phyloP scores from a whole-genome alignment of 2,797 vertebrate genomes.

The Arnoldichthys spilopterus region DNA sequence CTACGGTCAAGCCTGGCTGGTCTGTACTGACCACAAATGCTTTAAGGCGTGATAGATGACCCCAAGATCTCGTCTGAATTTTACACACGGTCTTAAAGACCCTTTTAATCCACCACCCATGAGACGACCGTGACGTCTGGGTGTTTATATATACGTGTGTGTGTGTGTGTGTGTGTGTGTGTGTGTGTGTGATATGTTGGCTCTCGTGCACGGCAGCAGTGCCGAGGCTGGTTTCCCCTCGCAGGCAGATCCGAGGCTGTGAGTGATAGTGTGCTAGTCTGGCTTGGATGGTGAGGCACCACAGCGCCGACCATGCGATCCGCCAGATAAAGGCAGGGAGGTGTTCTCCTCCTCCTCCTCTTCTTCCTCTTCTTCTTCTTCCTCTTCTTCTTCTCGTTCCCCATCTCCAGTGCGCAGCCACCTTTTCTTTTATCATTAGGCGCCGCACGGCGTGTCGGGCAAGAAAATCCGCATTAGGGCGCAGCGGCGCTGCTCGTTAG shows the following conservation, averaged over 20 bases:
- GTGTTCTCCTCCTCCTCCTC: background rate
- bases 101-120: background rate
- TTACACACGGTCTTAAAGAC: background rate
- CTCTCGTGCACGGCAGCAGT: background rate
- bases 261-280: slow-evolving; percentile 47
- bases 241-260: background rate
- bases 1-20: background rate
- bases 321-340: slow-evolving; percentile 25
- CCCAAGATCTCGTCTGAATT: background rate
- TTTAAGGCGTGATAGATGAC: no score
- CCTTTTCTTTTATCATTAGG: slow-evolving; percentile 52
- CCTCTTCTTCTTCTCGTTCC: background rate
- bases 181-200: background rate
- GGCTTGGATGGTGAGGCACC: slow-evolving; percentile 32
- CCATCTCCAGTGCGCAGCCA: slow-evolving; percentile 14
- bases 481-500: slow-evolving; percentile 48
- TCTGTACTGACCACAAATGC: background rate
- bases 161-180: background rate
- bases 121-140: background rate
- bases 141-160: background rate
- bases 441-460: slow-evolving; percentile 47
- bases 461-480: slow-evolving; percentile 64
- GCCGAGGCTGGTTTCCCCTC: background rate
- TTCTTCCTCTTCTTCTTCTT: no score
- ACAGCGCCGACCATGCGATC: background rate